These are phyloP conservation scores for Lates calcarifer DNA, from an alignment of 2,113 vertebrate species.

Conservation along the genomic window DNA sequence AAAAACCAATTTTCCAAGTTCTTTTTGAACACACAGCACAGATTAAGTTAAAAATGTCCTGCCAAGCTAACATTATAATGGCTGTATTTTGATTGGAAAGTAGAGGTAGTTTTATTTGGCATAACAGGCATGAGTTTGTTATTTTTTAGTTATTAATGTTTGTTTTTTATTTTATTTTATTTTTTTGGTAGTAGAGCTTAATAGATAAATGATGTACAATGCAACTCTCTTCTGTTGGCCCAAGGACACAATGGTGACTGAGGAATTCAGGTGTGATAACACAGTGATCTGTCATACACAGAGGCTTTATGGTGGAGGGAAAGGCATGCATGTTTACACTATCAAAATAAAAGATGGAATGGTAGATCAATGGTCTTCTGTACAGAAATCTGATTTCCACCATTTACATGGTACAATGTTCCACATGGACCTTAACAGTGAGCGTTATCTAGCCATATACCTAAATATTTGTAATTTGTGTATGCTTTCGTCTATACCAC, in stretches of 20 bases:
- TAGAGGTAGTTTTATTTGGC: background rate
- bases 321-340: background rate
- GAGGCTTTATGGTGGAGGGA: background rate
- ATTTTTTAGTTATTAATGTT: no score
- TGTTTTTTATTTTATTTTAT: no score
- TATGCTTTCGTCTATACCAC: background rate
- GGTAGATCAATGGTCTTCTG: background rate
- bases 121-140: background rate
- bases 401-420: background rate
- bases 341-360: background rate
- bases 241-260: background rate
- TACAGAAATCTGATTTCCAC: background rate
- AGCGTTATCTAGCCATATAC: background rate
- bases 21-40: background rate
- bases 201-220: background rate
- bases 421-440: background rate
- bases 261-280: slow-evolving; percentile 16
- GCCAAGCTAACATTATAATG: background rate
- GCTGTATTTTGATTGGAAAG: background rate
- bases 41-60: background rate
- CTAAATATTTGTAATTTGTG: background rate
- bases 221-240: background rate
- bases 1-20: background rate
- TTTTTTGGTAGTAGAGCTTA: background rate
- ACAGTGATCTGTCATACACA: background rate